Conservation (phyloP, 2,888 invertebrate species). For the Parnassius orleans region DNA sequence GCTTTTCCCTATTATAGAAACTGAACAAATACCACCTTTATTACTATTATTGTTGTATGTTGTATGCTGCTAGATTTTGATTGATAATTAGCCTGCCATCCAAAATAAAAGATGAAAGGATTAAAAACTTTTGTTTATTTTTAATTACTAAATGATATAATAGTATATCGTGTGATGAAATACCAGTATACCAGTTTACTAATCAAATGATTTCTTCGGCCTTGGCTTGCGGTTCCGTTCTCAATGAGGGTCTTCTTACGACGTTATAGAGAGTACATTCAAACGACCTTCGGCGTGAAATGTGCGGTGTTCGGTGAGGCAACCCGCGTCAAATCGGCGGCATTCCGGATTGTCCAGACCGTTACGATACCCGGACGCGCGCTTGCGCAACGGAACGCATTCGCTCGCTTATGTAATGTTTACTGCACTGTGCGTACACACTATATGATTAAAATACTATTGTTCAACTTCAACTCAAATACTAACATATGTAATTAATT, state of each 20-base stretch:
- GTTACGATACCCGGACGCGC: conserved; percentile 70
- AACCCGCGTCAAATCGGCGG: conserved; percentile 69
- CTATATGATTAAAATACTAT: conserved; percentile 30
- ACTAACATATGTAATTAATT: no score
- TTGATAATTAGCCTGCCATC: no score
- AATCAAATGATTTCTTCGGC: not conserved
- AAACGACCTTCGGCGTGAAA: conserved; percentile 24
- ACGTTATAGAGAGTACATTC: not conserved
- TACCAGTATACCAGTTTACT: no score
- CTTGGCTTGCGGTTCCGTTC: conserved; percentile 2
- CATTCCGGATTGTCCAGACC: conserved; percentile 74
- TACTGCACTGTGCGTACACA: conserved; percentile 52
- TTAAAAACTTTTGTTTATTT: no score
- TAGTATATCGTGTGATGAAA: no score
- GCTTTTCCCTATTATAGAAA: no score
- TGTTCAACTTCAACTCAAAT: no score
- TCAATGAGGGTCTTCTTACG: conserved; percentile 3
- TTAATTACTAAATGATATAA: no score
- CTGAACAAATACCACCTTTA: no score
- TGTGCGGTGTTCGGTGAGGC: conserved; percentile 48
- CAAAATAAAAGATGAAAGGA: no score
- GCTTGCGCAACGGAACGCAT: conserved; percentile 70
- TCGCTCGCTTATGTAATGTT: conserved; percentile 65
- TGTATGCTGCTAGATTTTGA: no score
- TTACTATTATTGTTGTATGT: no score